Evolutionary conservation across 2,113 vertebrate genomes (phyloP).

Genomic region (Labrus mixtus): DNA sequence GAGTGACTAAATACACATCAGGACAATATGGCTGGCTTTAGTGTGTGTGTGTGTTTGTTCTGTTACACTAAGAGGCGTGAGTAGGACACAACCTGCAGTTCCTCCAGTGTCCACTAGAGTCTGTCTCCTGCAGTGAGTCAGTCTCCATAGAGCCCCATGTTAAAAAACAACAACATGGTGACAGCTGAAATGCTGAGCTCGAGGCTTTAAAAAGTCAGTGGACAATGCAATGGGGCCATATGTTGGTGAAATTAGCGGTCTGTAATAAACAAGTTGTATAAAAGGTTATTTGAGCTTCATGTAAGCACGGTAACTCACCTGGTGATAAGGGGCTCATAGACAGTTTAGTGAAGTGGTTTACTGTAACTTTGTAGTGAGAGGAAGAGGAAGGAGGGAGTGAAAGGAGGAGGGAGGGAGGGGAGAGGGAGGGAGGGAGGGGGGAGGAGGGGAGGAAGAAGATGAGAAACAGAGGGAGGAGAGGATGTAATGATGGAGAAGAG

Average conservation of each 20-base stretch:
- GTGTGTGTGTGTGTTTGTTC: constrained; percentile 26
- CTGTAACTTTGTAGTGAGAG: constrained; percentile 13
- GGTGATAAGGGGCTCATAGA: not conserved
- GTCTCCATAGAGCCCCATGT: no score
- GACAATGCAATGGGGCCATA: no score
- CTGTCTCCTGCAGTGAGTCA: no score
- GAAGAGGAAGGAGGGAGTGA: constrained; percentile 27
- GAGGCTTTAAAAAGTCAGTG: not conserved
- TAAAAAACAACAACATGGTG: not conserved
- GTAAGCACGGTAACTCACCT: no score
- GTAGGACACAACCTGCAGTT: not conserved
- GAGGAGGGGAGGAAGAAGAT: constrained; percentile 3
- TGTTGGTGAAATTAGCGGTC: no score
- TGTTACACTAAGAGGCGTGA: not conserved
- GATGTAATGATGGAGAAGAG: constrained; percentile 34
- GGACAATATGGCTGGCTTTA: constrained; percentile 41
- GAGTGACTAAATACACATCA: constrained; percentile 58
- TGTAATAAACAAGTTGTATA: no score
- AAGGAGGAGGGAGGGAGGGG: constrained; percentile 20
- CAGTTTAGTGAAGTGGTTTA: constrained; percentile 29
- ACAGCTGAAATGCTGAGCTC: not conserved
- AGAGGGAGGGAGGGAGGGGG: not conserved
- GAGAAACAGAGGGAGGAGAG: not conserved
- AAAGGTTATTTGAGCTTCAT: no score
- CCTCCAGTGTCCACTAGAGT: no score